Conservation (phyloP, 2,888 invertebrate genomes). For the Timema podura region DNA sequence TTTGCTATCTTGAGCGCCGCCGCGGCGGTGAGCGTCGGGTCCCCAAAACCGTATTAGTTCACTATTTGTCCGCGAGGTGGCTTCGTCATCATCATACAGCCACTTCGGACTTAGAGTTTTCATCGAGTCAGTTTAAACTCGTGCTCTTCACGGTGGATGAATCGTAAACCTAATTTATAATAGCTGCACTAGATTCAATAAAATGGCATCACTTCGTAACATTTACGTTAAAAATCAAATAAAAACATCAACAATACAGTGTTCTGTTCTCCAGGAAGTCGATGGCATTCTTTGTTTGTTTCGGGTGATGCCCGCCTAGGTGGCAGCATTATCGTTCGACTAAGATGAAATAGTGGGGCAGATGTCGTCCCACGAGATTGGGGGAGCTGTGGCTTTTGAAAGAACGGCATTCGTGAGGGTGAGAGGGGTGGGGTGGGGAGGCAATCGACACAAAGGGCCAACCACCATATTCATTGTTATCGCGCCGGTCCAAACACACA, state of each 20-base stretch:
- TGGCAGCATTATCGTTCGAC: conserved; percentile 27
- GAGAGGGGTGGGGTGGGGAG: not conserved
- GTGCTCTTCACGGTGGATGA: not conserved
- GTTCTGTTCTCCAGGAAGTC: no score
- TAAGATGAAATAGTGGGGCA: conserved; percentile 29
- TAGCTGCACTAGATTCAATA: not conserved
- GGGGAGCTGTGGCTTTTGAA: not conserved
- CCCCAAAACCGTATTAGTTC: conserved; percentile 26
- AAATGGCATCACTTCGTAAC: conserved; percentile 4
- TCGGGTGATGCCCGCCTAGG: conserved; percentile 33
- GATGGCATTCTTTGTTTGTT: not conserved
- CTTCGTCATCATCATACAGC: conserved; percentile 21
- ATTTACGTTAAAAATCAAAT: not conserved
- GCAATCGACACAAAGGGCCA: conserved; percentile 22
- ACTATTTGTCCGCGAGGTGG: conserved; percentile 22
- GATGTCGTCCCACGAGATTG: conserved; percentile 21
- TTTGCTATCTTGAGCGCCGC: conserved; percentile 15
- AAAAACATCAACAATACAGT: not conserved
- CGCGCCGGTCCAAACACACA: conserved; percentile 19
- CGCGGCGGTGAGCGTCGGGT: conserved; percentile 17
- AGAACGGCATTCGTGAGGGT: not conserved
- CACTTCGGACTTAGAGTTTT: not conserved
- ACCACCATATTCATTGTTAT: conserved; percentile 26
- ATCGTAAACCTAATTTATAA: not conserved
- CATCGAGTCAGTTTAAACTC: not conserved